Conservation (phyloP, 2,113 vertebrate species). For the Ptyas mucosa region DNA sequence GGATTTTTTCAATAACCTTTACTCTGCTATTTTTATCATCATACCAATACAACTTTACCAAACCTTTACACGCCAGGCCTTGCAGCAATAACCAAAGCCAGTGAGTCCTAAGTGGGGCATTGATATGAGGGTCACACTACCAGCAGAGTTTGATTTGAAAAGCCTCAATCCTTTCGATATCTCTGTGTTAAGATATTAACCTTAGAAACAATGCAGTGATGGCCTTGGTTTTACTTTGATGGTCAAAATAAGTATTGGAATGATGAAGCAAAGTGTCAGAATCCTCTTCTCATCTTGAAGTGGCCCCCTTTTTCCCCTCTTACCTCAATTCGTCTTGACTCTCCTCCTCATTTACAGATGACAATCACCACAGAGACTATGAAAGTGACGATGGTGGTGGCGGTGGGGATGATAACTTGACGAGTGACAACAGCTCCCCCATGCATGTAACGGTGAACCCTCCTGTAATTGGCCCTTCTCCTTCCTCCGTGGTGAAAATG, state of each 20-base stretch:
- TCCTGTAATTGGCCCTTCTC: conserved; percentile 81
- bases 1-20: not conserved
- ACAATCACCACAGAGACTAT: conserved; percentile 77
- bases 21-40: not conserved
- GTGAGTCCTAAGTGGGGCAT: not conserved
- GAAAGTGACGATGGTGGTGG: conserved; percentile 81
- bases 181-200: not conserved
- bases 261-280: not conserved
- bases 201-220: not conserved
- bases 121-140: not conserved
- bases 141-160: not conserved
- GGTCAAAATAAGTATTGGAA: not conserved
- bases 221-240: not conserved
- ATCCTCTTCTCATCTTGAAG: not conserved
- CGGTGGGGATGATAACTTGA: conserved; percentile 38
- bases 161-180: too few relatives aligned
- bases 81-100: not conserved
- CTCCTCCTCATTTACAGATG: conserved; percentile 64
- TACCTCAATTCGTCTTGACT: not conserved
- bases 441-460: conserved; percentile 60
- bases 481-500: conserved; percentile 92
- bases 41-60: not conserved
- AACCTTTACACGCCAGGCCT: not conserved
- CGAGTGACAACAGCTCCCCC: conserved; percentile 61
- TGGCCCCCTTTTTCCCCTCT: not conserved